Base-by-base conservation (phyloP, 1,140 invertebrate genomes). In the Papilio machaon region DNA sequence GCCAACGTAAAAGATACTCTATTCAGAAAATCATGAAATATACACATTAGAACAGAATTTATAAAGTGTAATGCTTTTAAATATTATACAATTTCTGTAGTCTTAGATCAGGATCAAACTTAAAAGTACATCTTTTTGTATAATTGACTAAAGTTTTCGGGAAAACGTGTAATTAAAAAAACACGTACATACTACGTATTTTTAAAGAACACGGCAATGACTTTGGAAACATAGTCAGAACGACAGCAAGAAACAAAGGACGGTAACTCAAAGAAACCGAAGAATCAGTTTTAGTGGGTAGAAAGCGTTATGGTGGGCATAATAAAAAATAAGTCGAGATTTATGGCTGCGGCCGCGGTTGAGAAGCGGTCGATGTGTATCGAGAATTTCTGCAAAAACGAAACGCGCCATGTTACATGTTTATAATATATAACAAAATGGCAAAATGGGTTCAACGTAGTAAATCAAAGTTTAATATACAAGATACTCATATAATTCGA, bases 191-290 rank as follows among this genome's bases (percentile, higher is more conserved):
- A 11, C 15, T 19, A 58, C 23, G 23, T 7, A 43, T 43, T 43
- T 43, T 43, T 30, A 30, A 30, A 30, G 23, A 7, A 43, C 38
- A 43, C 38, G 38, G 38, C 23, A 35, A 35, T 70, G 64, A 70
- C 11, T 70, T 70, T 54, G 19, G 46, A 67, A 70, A 70, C 58
- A 10, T 64, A 80, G 46, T 52, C 54, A 80, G 17, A 78, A 30
- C 3, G 52, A 17, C 10, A 17, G 70, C 75, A 74, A 81, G 79
- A 38, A 81, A 87, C 85, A 90, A 88, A 89, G 84, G 83, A 77
- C 85, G 78, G 85, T 88, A 86, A 89, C 85, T 89, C 85, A 89
- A 86, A 80, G 82, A 83, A 84, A 86, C 84, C 84, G 82, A 85
- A 82, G 85, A 87, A 87, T 86, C 84, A 81, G 82, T 85, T 87